A percentile compares a stretch with the other conserved stretches of the same genome.
phyloP scores from a whole-genome alignment of 1,140 invertebrate genomes.

The Zaprionus capensis region DNA sequence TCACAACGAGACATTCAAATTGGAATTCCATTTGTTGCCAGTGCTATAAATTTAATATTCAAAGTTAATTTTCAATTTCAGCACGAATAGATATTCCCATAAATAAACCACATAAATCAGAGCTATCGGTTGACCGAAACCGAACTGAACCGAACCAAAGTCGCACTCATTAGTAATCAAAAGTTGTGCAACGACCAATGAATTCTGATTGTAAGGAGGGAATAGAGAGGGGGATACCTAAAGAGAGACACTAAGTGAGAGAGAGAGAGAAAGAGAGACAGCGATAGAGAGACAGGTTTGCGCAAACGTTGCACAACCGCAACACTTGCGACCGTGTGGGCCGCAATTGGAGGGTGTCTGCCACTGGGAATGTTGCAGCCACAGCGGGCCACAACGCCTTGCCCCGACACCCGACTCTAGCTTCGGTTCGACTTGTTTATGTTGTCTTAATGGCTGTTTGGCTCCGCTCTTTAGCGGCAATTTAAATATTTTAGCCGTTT shows the following conservation, averaged over 20 bases:
- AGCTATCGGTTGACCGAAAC: slow-evolving; percentile 52
- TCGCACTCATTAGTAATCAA: slow-evolving; percentile 75
- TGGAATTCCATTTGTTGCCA: slow-evolving; percentile 45
- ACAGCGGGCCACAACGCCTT: slow-evolving; percentile 28
- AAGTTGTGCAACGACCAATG: slow-evolving; percentile 64
- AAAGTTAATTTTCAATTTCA: slow-evolving; percentile 79
- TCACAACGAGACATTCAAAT: slow-evolving; percentile 28
- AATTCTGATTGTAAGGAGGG: slow-evolving; percentile 57
- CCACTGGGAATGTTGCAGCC: slow-evolving; percentile 69
- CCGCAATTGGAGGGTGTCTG: slow-evolving; percentile 47
- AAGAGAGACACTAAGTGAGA: neutral
- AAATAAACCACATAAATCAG: slow-evolving; percentile 81
- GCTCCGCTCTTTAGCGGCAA: slow-evolving; percentile 64
- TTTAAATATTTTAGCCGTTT: slow-evolving; percentile 80
- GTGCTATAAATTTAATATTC: slow-evolving; percentile 70
- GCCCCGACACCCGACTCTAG: neutral
- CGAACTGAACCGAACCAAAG: slow-evolving; percentile 43
- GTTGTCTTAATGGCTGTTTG: slow-evolving; percentile 70
- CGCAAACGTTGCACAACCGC: slow-evolving; percentile 73
- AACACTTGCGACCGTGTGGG: slow-evolving; percentile 44
- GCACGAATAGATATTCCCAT: slow-evolving; percentile 77
- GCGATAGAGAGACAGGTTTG: slow-evolving; percentile 20
- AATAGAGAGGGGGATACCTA: neutral
- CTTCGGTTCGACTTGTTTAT: slow-evolving; percentile 62
- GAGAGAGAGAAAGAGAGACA: neutral